Evolutionary conservation across 2,113 vertebrate genomes (phyloP), one percentile per base, ranked within the genome.

Genomic region (Actenoides lindsayi): DNA sequence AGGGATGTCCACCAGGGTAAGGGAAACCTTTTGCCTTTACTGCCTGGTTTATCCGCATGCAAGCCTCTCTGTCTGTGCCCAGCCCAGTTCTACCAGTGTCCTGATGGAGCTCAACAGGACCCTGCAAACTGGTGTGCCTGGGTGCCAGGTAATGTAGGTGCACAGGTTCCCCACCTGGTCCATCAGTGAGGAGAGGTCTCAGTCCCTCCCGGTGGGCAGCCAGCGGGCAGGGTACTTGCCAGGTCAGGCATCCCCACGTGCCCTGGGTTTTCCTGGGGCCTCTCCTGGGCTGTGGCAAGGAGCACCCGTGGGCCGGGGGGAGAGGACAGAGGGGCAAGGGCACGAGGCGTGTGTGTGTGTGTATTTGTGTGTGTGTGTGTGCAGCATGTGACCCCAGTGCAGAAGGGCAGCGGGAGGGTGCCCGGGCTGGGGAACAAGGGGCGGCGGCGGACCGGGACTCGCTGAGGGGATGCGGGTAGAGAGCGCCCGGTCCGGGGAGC

Each of bases 131-230:
- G 31, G 11, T 12, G 24, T 25, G 28, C 53, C 54, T 2, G 37
- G 35, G 1, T n/a, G 33, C 13, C 21, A 12, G 63, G 18, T 2
- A 27, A 13, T 1, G 10, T 56, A 41, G 16, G 2, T 33, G 35
- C 31, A 0, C 0, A 21, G 3, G 3, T 23, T 10, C 25, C 48
- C 42, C 13, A 37, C 35, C 31, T 18, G n/a, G 33, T 41, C 42
- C 71, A 11, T 31, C n/a, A n/a, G 54, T 2, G 3, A 39, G 27
- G 13, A 46, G 31, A 12, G 35, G 9, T 41, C 16, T 5, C 2
- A 2, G 44, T 10, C 21, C 21, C 14, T 15, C 11, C 33, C 0
- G 8, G 19, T 6, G 23, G 30, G 25, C 67, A 23, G 24, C 21
- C 65, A 14, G 37, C 4, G 5, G 44, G 54, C 42, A 41, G 44